Evolutionary conservation across 1,140 invertebrate species (phyloP).

Genomic region (Nilaparvata lugens): DNA sequence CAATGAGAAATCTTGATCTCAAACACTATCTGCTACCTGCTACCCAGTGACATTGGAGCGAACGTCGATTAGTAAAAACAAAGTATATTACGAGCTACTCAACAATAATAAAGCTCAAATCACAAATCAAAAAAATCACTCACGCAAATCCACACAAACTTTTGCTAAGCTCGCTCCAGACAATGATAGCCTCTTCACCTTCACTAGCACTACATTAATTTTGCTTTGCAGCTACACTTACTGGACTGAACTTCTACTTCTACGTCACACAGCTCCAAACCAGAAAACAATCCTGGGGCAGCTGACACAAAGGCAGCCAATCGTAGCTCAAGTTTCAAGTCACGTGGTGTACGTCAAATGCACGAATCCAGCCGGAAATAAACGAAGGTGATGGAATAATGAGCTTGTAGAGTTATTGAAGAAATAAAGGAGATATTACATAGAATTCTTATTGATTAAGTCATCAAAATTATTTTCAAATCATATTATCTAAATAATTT

Average conservation of each 20-base stretch:
- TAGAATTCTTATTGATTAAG: neutral
- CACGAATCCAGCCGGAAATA: conserved; percentile 4
- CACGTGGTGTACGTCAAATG: conserved; percentile 7
- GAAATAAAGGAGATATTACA: neutral
- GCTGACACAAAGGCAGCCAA: conserved; percentile 6
- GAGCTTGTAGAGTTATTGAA: neutral
- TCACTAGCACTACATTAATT: too few relatives aligned
- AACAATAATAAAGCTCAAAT: neutral
- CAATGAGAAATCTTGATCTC: neutral
- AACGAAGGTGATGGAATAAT: neutral
- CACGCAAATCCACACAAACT: neutral
- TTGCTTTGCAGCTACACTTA: too few relatives aligned
- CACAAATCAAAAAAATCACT: conserved; percentile 4
- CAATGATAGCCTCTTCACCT: too few relatives aligned
- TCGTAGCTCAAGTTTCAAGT: neutral
- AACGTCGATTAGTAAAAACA: too few relatives aligned
- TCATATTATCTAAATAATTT: neutral
- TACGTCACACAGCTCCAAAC: neutral
- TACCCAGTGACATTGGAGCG: too few relatives aligned
- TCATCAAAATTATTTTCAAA: neutral
- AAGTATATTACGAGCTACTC: too few relatives aligned
- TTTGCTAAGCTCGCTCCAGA: too few relatives aligned
- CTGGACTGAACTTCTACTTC: neutral
- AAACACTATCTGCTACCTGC: too few relatives aligned
- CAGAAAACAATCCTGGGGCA: conserved; percentile 5